phyloP scores from a whole-genome alignment of 2,113 vertebrate species.

The Oxyruncus cristatus region DNA sequence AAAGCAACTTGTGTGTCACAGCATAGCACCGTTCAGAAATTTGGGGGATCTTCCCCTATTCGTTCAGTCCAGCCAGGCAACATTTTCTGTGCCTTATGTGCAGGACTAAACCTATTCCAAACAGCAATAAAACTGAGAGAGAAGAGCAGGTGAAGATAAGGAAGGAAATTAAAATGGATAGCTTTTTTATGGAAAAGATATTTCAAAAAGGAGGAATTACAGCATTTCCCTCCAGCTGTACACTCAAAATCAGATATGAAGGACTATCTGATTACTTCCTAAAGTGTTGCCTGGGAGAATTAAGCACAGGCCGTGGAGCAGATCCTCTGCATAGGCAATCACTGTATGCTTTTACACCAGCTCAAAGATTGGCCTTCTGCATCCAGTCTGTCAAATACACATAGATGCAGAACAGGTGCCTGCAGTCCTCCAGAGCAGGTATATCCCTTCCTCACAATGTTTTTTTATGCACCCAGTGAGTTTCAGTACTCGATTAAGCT shows the following conservation, averaged over 20 bases:
- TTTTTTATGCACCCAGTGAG: not conserved
- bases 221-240: not conserved
- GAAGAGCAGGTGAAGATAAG: conserved; percentile 17
- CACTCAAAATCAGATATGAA: conserved; percentile 29
- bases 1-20: not conserved
- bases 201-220: conserved; percentile 18
- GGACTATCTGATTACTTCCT: conserved; percentile 15
- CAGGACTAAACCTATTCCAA: not conserved
- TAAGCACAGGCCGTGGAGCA: not conserved
- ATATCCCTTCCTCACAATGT: not conserved
- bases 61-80: not conserved
- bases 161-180: conserved; percentile 10
- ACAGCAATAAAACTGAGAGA: not conserved
- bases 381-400: not conserved
- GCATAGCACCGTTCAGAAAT: not conserved
- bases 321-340: not conserved
- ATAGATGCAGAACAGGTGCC: not conserved
- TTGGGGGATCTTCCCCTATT: not conserved
- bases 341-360: not conserved
- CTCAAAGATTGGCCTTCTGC: not conserved
- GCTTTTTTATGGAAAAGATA: not conserved
- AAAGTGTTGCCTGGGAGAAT: not conserved
- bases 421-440: not conserved
- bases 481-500: not conserved
- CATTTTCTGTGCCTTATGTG: not conserved